Conservation (phyloP, 1,140 invertebrate genomes). For the Kradibia gibbosae region DNA sequence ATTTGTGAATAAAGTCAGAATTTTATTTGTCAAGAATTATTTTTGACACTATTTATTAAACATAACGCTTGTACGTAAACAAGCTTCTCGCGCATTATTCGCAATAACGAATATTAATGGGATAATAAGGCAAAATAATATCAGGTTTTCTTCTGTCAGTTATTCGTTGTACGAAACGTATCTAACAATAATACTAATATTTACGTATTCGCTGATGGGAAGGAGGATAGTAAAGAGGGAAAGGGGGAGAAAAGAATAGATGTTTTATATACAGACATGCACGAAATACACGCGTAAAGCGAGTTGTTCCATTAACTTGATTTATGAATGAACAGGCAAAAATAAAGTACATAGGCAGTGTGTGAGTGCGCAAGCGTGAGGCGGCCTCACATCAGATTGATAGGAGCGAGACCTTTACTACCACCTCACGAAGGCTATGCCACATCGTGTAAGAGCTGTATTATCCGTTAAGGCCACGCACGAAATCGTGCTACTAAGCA, state of each 20-base stretch:
- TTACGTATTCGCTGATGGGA: constrained; percentile 23
- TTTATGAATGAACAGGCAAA: constrained; percentile 56
- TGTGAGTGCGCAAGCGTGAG: constrained; percentile 11
- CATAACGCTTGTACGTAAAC: no score
- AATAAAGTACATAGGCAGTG: constrained; percentile 56
- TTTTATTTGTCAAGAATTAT: no score
- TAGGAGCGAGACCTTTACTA: neutral
- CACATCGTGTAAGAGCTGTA: no score
- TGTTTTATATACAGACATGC: constrained; percentile 46
- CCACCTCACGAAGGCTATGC: neutral
- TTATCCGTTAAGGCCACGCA: neutral
- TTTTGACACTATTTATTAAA: no score
- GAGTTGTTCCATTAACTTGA: constrained; percentile 63
- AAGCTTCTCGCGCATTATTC: no score
- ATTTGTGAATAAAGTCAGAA: no score
- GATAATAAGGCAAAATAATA: neutral
- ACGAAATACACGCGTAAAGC: no score
- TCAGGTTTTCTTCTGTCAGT: neutral
- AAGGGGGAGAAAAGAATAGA: neutral
- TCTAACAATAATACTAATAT: constrained; percentile 2
- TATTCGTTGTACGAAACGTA: neutral
- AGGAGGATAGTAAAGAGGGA: neutral
- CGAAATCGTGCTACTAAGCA: neutral
- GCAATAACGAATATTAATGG: no score
- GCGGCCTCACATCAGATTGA: neutral